Base-by-base conservation (phyloP, 2,113 vertebrate genomes). In the Perca schrenkii region DNA sequence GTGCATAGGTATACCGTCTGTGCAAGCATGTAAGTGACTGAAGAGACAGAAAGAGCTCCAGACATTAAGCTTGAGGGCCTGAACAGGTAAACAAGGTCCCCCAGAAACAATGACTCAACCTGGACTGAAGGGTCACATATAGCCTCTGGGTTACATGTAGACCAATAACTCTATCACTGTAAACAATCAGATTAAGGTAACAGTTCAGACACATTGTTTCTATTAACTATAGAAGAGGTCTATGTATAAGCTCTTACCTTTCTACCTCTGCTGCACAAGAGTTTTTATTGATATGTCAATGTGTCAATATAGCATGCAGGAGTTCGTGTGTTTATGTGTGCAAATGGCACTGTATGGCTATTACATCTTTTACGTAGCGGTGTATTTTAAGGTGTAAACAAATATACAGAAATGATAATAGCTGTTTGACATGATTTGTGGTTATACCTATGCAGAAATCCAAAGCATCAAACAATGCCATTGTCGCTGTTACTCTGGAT, bases 61-160 rank as follows among this genome's bases (percentile, higher is more conserved):
- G 71, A 72, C 52, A 63, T 56, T 3, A 36, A 50, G 60, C 47
- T 63, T 3, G 58, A 50, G 50, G 69, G 61, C 21, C 68, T 74
- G 49, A 62, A 50, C 50, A 80, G 61, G 61, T 83, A 60, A 83
- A 77, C 53, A 58, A 47, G 19, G 12, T 36, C 56, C 54, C 61
- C 22, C 57, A 53, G 68, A 69, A 76, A 82, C 5, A 34, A 72
- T 15, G 74, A 79, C 36, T 79, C 36, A 54, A 72, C 40, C 75
- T 69, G 52, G 64, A 58, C 43, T 56, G 28, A 19, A 70, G n/a
- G 88, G 76, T 74, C 79, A 79, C 34, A 21, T 15, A 3, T 7
- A 7, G 73, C 57, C 63, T 79, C 43, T 15, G 65, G 69, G 66
- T 57, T 43, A 58, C 50, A 63, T 21, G n/a, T 49, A 34, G 66